Evolutionary conservation across 2,888 invertebrate species (phyloP).

Genomic region (Lithophane ornitopus): DNA sequence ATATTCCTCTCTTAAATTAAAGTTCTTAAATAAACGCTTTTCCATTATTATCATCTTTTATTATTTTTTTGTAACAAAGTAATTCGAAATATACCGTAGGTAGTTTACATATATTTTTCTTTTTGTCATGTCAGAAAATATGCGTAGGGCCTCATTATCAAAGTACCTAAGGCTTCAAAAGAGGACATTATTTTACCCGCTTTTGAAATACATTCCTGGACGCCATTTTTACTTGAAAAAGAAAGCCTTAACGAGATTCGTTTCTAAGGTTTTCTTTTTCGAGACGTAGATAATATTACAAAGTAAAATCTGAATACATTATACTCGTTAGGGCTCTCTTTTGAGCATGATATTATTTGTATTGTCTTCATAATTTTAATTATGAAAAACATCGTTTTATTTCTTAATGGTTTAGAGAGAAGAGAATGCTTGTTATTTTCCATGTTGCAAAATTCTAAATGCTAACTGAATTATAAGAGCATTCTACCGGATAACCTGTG

Average conservation of each 20-base stretch:
- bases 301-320: slow-evolving; percentile 63
- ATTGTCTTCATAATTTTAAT: slow-evolving; percentile 48
- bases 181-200: slow-evolving; percentile 62
- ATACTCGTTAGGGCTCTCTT: slow-evolving; percentile 45
- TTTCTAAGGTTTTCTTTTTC: slow-evolving; percentile 57
- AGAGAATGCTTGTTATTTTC: background rate
- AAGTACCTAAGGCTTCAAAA: slow-evolving; percentile 47
- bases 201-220: slow-evolving; percentile 57
- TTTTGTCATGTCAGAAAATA: slow-evolving; percentile 21
- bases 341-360: slow-evolving; percentile 47
- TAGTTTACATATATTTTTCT: background rate
- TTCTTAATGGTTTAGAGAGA: background rate
- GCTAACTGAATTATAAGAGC: background rate
- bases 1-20: background rate
- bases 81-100: background rate
- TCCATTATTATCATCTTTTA: background rate
- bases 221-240: slow-evolving; percentile 56
- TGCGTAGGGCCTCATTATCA: slow-evolving; percentile 39
- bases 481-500: background rate
- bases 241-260: slow-evolving; percentile 63
- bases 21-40: background rate
- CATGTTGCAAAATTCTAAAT: background rate
- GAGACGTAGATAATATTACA: slow-evolving; percentile 62
- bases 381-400: slow-evolving; percentile 12
- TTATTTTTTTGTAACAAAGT: background rate